A percentile compares a stretch with the other conserved stretches of the same genome.
phyloP scores from a whole-genome alignment of 2,888 invertebrate genomes.

The Ophion ventricosus region DNA sequence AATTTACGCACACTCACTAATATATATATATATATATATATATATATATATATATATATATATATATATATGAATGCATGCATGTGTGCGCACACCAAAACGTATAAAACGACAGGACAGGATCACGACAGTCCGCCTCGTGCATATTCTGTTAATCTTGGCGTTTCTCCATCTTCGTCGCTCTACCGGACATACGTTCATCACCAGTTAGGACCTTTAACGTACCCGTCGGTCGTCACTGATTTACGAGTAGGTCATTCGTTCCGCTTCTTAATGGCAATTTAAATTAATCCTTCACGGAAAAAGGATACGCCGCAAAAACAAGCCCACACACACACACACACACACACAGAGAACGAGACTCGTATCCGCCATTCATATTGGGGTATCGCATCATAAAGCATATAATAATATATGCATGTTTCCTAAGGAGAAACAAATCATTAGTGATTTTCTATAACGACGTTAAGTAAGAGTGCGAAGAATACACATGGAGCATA shows the following conservation, averaged over 20 bases:
- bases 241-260: slow-evolving; percentile 61
- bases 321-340: background rate
- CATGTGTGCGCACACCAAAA: background rate
- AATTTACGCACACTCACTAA: background rate
- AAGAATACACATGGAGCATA: slow-evolving; percentile 17
- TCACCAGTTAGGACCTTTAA: slow-evolving; percentile 59
- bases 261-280: slow-evolving; percentile 60
- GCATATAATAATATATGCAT: background rate
- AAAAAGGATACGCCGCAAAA: slow-evolving; percentile 44
- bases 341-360: too few species aligned
- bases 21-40: background rate
- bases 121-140: slow-evolving; percentile 10
- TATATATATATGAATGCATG: too few species aligned
- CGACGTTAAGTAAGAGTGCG: background rate
- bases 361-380: background rate
- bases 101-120: background rate
- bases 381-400: background rate
- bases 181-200: slow-evolving; percentile 52
- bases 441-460: background rate
- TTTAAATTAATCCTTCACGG: slow-evolving; percentile 61
- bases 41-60: too few species aligned
- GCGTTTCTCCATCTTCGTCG: slow-evolving; percentile 33
- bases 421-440: background rate
- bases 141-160: slow-evolving; percentile 19
- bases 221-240: slow-evolving; percentile 48